Conservation (phyloP, 2,797 vertebrate genomes). For the Cuniculus paca region DNA sequence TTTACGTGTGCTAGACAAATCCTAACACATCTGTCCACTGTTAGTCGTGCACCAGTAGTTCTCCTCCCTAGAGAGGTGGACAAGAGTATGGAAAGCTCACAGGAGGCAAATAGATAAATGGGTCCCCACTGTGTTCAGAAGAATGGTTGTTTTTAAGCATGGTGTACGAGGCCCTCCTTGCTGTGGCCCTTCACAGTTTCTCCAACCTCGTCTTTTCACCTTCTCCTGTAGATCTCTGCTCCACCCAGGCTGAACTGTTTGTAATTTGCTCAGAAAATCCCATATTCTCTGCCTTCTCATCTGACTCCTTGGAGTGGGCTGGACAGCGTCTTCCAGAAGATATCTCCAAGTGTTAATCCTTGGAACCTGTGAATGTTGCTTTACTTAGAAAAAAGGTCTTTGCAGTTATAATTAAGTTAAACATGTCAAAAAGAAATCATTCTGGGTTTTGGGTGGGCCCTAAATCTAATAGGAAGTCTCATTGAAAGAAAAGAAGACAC, state of each 20-base stretch:
- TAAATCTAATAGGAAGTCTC: not conserved
- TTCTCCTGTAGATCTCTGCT: not conserved
- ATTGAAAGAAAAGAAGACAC: not conserved
- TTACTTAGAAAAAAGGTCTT: not conserved
- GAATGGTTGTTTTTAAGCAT: not conserved
- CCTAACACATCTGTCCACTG: not conserved
- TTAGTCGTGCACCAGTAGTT: not conserved
- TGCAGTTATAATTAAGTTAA: not conserved
- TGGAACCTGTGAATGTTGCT: not conserved
- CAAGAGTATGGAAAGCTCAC: not conserved
- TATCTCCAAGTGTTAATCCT: not conserved
- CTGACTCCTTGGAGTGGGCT: not conserved
- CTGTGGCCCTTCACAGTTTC: not conserved
- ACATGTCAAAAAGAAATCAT: not conserved
- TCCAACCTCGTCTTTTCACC: not conserved
- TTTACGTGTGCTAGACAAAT: not conserved
- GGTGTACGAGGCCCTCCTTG: not conserved
- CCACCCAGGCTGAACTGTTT: not conserved
- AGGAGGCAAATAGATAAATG: not conserved
- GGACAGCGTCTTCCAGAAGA: not conserved
- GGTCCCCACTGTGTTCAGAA: not conserved
- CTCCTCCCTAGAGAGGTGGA: not conserved
- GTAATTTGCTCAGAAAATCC: not conserved
- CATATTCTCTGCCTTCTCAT: not conserved
- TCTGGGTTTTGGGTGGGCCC: not conserved